A percentile compares a stretch with the other conserved stretches of the same genome.
These are phyloP conservation scores for Phylloscopus trochilus DNA, from an alignment of 2,113 vertebrate species.

Conservation along the genomic window DNA sequence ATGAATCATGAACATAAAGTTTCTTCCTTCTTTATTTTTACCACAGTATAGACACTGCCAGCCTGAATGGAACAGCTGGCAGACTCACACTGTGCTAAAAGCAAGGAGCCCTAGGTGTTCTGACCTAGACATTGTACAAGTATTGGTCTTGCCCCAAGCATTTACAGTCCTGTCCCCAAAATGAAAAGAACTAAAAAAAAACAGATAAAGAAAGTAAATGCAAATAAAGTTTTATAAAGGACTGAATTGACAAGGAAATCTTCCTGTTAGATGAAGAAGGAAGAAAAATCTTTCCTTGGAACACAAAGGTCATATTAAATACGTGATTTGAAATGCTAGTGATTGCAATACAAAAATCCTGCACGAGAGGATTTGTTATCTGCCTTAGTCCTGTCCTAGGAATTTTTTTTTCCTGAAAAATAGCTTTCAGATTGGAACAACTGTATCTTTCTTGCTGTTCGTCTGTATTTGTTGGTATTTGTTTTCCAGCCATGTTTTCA, in stretches of 20 bases:
- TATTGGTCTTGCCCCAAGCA: not conserved
- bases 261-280: not conserved
- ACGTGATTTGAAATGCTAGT: not conserved
- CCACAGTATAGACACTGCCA: not conserved
- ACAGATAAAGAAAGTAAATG: not conserved
- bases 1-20: not conserved
- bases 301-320: not conserved
- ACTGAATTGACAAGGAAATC: not conserved
- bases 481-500: not conserved
- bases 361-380: not conserved
- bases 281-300: not conserved
- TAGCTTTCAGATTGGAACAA: not conserved
- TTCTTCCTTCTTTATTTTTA: not conserved
- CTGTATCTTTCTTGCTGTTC: not conserved
- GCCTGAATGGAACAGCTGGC: not conserved
- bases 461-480: accelerated
- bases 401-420: not conserved
- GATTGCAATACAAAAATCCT: not conserved
- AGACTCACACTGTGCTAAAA: not conserved
- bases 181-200: not conserved
- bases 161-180: not conserved
- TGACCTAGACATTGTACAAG: not conserved
- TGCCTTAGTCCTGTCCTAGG: not conserved
- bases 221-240: not conserved
- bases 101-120: not conserved